Evolutionary conservation across 2,113 vertebrate species (phyloP).

Genomic region (Oreochromis aureus): DNA sequence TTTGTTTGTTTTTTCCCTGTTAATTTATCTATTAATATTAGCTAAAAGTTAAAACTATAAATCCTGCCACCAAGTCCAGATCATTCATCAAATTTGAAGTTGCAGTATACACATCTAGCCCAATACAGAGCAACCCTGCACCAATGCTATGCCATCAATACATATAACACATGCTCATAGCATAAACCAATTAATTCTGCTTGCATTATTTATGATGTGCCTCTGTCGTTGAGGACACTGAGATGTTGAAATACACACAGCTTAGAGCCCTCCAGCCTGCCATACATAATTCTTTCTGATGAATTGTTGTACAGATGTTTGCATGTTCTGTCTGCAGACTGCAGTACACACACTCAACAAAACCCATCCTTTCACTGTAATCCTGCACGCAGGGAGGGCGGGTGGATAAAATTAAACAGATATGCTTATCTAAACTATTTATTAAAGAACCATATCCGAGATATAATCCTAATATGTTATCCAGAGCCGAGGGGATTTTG

Average conservation of each 20-base stretch:
- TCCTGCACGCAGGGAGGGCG: constrained; percentile 71
- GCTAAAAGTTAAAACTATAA: not conserved
- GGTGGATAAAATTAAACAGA: constrained; percentile 75
- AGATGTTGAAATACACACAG: constrained; percentile 33
- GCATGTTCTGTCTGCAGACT: constrained; percentile 44
- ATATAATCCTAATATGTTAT: constrained; percentile 84
- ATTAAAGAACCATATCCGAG: constrained; percentile 78
- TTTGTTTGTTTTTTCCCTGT: not conserved
- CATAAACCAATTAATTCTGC: constrained; percentile 52
- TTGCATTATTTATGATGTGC: constrained; percentile 37
- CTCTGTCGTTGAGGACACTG: constrained; percentile 12
- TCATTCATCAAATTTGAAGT: not conserved
- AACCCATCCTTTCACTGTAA: constrained; percentile 79
- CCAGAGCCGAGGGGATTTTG: constrained; percentile 75
- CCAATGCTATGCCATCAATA: constrained; percentile 15
- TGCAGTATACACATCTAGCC: not conserved
- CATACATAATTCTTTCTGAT: constrained; percentile 47
- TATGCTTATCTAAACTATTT: constrained; percentile 78
- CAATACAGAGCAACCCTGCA: not conserved
- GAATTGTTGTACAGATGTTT: constrained; percentile 70
- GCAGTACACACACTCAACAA: constrained; percentile 60
- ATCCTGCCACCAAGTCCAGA: not conserved
- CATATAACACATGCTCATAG: constrained; percentile 44
- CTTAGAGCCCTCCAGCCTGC: constrained; percentile 20
- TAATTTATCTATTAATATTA: not conserved